Evolutionary conservation across 2,888 invertebrate species (phyloP), one percentile per base, ranked within the genome.

Genomic region (Meiosimyza decipiens): DNA sequence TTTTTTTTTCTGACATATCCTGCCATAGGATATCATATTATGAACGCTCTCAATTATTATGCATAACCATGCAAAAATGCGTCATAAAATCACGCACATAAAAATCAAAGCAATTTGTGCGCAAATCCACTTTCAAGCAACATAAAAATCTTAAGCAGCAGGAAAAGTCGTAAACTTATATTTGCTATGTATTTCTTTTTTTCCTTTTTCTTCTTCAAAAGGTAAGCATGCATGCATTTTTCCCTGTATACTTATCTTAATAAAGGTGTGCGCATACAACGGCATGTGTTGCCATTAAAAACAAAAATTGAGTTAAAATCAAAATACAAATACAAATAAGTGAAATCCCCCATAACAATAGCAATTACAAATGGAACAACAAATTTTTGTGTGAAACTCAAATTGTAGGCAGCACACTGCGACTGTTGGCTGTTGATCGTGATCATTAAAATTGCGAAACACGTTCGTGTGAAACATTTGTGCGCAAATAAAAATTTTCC

Each of bases 71-170:
- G 57, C 57, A 57, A 28, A 28, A 57, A 57, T 40, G 57, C 57
- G 47, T 16, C 33, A 33, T 62, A 47, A 47, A 62, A 33, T 33
- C 33, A 54, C 13, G 49, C 54, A 51, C 69, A 60, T 69, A 54
- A 69, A 60, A 69, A 69, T 69, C 69, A 69, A 69, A 69, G 69
- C 60, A 69, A 69, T 69, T 69, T 69, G 69, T 69, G 51, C 50
- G n/a, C 22, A 69, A 68, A 60, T 68, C 68, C 62, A 55, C 67
- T 67, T 18, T 54, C n/a, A 16, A 16, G n/a, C 54, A 6, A 47
- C 9, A 40, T 40, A 40, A 40, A 40, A 9, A 40, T 40, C 40
- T 40, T 40, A 40, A 40, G 40, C 40, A 40, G 40, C 40, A 40
- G 40, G 40, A 40, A 7, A 40, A 40, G 40, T 40, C 40, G 40